Percentiles rank a stretch among this genome's conserved stretches.
Evolutionary conservation across 2,113 vertebrate genomes (phyloP).

Genomic region (Porphyrio hochstetteri): DNA sequence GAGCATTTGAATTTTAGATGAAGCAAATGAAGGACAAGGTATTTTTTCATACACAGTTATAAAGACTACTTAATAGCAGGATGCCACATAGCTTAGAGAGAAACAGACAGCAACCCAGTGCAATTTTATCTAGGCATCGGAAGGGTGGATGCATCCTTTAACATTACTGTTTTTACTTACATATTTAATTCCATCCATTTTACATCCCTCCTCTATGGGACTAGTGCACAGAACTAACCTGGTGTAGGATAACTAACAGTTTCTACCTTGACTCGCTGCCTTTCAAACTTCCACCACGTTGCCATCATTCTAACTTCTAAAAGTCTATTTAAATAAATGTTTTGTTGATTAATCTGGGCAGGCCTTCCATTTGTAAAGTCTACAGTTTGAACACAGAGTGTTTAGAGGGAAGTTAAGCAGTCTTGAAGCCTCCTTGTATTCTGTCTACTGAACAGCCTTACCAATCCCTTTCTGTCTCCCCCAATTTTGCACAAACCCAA

Average conservation of each 20-base stretch:
- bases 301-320: not conserved
- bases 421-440: not conserved
- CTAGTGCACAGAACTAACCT: not conserved
- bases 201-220: not conserved
- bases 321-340: not conserved
- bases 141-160: not conserved
- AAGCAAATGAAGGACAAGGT: conserved; percentile 52
- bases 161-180: not conserved
- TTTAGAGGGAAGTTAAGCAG: not conserved
- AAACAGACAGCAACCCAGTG: not conserved
- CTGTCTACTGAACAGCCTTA: not conserved
- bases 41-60: not conserved
- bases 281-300: not conserved
- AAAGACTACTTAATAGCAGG: not conserved
- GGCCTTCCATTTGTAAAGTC: not conserved
- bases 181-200: not conserved
- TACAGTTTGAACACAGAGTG: not conserved
- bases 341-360: not conserved
- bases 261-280: not conserved
- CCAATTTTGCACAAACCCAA: not conserved
- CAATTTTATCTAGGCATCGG: not conserved
- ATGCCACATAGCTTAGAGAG: not conserved
- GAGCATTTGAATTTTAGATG: conserved; percentile 60
- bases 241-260: not conserved
- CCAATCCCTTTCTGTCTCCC: not conserved